Base-by-base conservation (phyloP, 2,113 vertebrate species). In the Tachuris rubrigastra region DNA sequence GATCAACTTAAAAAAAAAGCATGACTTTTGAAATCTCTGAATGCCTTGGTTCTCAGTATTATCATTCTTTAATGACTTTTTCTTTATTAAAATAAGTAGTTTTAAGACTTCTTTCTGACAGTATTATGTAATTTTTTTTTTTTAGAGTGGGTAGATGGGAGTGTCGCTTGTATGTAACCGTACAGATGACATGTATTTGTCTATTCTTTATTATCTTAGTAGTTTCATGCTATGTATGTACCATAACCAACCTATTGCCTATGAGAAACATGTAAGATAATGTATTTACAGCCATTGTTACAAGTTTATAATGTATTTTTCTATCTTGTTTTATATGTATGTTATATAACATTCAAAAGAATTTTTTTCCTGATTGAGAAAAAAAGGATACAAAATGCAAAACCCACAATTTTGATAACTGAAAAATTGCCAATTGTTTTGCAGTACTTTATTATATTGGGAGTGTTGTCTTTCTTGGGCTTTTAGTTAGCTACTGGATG, bases 301-400 rank as follows among this genome's bases (percentile, higher is more conserved):
- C 99, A 99, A 98, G 98, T 99, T 99, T 99, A 99, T 99, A 99
- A 99, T 99, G 99, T 99, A 99, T 99, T 99, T 99, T 99, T 99
- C 99, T 99, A 99, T 99, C 98, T 98, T 98, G 98, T 99, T 99
- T 99, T 99, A 98, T 99, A 99, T 99, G 98, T 99, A 99, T 98
- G 98, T 99, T 98, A 98, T 98, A 99, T 99, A 99, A 99, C 98
- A 99, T 99, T 99, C 99, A 99, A 99, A 98, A 96, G 98, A 98
- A 98, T 98, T 98, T 98, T 98, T 99, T 99, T 99, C 98, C 98
- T 98, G 98, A 99, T 98, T 98, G 98, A 99, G 98, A 98, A 98
- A 96, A 96, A 97, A 98, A 98, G 97, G 98, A 98, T 98, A 98
- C 98, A 98, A 98, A 98, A 98, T 98, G 98, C 98, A 98, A 98